phyloP scores from a whole-genome alignment of 2,113 vertebrate species.

The Hippocampus barbouri region DNA sequence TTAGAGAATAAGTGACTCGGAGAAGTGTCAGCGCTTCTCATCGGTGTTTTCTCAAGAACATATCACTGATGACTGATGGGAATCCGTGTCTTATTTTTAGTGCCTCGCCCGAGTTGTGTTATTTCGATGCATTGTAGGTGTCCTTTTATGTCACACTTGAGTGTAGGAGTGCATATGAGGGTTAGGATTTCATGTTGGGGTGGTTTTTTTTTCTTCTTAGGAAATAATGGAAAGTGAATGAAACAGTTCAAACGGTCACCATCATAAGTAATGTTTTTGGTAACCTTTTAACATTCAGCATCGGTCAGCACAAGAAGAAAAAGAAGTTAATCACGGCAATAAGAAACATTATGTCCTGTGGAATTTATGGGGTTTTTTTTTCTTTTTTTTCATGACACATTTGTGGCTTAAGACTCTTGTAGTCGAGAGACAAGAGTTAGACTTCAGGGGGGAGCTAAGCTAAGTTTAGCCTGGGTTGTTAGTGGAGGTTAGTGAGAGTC shows the following conservation, averaged over 20 bases:
- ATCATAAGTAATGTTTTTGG: not conserved
- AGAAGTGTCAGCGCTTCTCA: slow-evolving; percentile 8
- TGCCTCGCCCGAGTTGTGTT: not conserved
- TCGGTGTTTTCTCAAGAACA: not conserved
- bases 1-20: not conserved
- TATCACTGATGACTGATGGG: slow-evolving; percentile 12
- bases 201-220: not conserved
- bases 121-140: slow-evolving; percentile 4
- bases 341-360: too few relatives aligned
- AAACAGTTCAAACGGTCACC: not conserved
- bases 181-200: not conserved
- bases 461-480: too few relatives aligned
- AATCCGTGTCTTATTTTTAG: slow-evolving; percentile 26
- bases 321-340: too few relatives aligned
- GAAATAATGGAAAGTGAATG: not conserved
- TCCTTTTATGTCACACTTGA: not conserved
- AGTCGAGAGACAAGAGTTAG: too few relatives aligned
- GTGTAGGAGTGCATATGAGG: not conserved
- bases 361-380: too few relatives aligned
- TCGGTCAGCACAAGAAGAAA: too few relatives aligned
- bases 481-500: too few relatives aligned
- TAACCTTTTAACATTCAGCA: not conserved
- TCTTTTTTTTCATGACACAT: too few relatives aligned
- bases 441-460: too few relatives aligned
- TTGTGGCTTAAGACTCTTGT: too few relatives aligned